Conservation (phyloP, 2,797 vertebrate genomes). For the Euphonia xanthogaster region DNA sequence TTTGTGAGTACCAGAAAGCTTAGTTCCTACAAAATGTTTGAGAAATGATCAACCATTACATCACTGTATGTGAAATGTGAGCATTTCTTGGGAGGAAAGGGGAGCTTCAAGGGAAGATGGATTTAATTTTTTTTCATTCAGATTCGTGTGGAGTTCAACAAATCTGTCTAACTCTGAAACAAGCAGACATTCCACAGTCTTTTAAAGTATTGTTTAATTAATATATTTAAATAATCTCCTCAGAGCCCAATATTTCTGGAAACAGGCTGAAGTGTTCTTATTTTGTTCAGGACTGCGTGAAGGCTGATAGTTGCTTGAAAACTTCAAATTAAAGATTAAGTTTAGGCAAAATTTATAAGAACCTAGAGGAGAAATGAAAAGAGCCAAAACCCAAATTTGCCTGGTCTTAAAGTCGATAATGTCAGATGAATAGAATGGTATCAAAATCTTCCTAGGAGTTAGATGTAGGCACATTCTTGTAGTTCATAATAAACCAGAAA, state of each 20-base stretch:
- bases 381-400: not conserved
- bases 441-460: not conserved
- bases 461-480: fast-evolving
- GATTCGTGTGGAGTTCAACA: not conserved
- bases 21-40: not conserved
- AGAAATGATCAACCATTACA: not conserved
- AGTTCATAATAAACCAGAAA: not conserved
- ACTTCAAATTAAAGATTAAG: not conserved
- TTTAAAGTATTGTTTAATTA: not conserved
- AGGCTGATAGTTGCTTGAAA: not conserved
- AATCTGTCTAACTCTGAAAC: not conserved
- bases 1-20: not conserved
- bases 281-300: not conserved
- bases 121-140: not conserved
- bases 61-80: not conserved
- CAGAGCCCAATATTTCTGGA: not conserved
- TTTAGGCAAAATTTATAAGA: not conserved
- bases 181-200: not conserved
- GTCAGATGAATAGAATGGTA: not conserved
- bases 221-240: not conserved
- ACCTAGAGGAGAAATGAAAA: not conserved
- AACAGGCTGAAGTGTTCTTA: not conserved
- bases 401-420: fast-evolving
- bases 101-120: not conserved
- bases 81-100: fast-evolving